Percentiles rank a stretch among this genome's conserved stretches.
phyloP scores from a whole-genome alignment of 2,888 invertebrate genomes.

The Drosophila nigritarsus region DNA sequence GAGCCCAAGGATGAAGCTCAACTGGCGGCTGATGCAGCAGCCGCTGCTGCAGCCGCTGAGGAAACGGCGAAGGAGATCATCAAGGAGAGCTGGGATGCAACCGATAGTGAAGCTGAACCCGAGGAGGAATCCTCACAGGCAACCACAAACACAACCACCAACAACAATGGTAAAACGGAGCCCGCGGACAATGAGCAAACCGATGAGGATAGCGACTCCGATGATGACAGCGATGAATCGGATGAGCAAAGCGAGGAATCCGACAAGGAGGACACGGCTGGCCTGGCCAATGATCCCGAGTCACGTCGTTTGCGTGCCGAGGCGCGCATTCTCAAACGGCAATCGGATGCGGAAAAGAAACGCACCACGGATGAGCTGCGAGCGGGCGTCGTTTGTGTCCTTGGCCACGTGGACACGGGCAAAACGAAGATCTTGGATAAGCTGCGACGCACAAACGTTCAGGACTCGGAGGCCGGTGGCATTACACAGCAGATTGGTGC shows the following conservation, averaged over 20 bases:
- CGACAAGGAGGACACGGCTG: constrained; percentile 83
- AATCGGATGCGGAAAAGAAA: constrained; percentile 89
- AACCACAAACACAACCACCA: constrained; percentile 84
- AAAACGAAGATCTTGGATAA: constrained; percentile 99
- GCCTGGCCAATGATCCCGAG: constrained; percentile 90
- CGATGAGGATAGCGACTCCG: constrained; percentile 85
- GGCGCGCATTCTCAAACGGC: constrained; percentile 90
- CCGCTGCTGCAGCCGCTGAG: constrained; percentile 61
- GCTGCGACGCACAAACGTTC: constrained; percentile 94
- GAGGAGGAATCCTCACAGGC: constrained; percentile 86
- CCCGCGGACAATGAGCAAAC: constrained; percentile 71
- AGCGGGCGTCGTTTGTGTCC: constrained; percentile 98
- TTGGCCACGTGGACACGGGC: constrained; percentile 99
- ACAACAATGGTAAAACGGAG: constrained; percentile 69
- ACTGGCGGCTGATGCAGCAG: constrained; percentile 80
- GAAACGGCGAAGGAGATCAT: constrained; percentile 84
- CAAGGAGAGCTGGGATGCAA: constrained; percentile 95
- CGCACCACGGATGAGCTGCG: constrained; percentile 90
- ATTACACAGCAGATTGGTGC: constrained; percentile 99
- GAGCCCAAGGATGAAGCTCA: constrained; percentile 63
- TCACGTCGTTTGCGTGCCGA: constrained; percentile 90
- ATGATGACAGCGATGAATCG: constrained; percentile 82
- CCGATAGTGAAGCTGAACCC: constrained; percentile 86
- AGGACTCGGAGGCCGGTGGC: constrained; percentile 99
- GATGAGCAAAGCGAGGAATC: constrained; percentile 70